Evolutionary conservation across 2,797 vertebrate genomes (phyloP), one percentile per base, ranked within the genome.

Genomic region (Rhynchotus rufescens): DNA sequence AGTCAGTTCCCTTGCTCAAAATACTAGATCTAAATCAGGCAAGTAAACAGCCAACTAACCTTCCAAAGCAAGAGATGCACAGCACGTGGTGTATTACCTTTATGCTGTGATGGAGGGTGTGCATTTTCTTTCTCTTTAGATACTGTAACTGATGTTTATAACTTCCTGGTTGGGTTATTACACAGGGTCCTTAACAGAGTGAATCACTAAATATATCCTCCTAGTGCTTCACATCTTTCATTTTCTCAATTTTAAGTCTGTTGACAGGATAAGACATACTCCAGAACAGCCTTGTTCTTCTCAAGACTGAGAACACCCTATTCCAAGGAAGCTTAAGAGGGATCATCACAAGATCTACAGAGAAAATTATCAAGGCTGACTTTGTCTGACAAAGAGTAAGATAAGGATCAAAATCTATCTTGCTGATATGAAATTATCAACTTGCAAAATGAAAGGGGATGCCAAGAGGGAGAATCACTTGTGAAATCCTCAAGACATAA

Each of bases 401-500:
- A 52, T 66, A 54, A 56, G 36, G 61, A 64, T 86, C 68, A 54
- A 92, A 72, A 15, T 57, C 32, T 12, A 4, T 76, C 72, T 76
- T 1, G 1, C 12, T 86, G 52, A 80, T 84, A 57, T 0, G 0
- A 65, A 86, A 65, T 84, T 88, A 91, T 26, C 40, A 84, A 22
- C 51, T 74, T 81, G 16, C 13, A 68, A 52, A 89, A 66, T 61
- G 75, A 74, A 84, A 90, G 56, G 32, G 60, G 26, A 44, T 77
- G 32, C 54, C 77, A 61, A 71, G 56, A 85, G 44, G 44, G 36
- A 84, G 67, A 82, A 91, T 61, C 40, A 82, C 57, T 77, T 79
- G 11, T 77, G 75, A 86, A 82, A 80, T 80, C 22, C 65, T 92
- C 32, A 34, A 45, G 82, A 65, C 65, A 91, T 73, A 75, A 82